Base-by-base conservation (phyloP, 2,888 invertebrate species). In the Lasioglossum marginatum region DNA sequence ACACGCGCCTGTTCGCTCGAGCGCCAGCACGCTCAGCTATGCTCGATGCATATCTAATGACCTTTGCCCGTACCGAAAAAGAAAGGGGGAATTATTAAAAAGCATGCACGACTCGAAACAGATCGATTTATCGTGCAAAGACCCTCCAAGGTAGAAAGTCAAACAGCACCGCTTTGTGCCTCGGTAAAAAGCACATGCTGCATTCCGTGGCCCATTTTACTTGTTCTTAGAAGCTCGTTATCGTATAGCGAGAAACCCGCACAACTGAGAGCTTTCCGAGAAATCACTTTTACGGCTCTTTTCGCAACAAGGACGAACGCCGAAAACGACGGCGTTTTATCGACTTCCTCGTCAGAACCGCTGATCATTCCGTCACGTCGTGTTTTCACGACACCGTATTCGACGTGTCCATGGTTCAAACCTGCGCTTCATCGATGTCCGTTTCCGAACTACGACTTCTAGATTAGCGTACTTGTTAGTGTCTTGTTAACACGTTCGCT, bases 81-180 rank as follows among this genome's bases (percentile, higher is more conserved):
- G 34, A 72, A 83, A 48, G 4, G 77, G 48, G 48, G 71, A 75
- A 81, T 57, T 40, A 73, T 82, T 77, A 37, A 77, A 37, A 76
- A 23, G 48, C 76, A 48, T 72, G 85, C 79, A 82, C 79, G 52
- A 34, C 89, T 88, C 82, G 81, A 88, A 87, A 90, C 87, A 91
- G 91, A 94, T 93, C 93, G 93, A 94, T 93, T 89, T 91, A 87
- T 90, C 88, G 93, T 93, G 90, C 93, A 92, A 90, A 89, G 93
- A 94, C 94, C 93, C 89, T 66, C 93, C 89, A 27, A 34, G 75
- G 19, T 34, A 19, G 60, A 78, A 87, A 85, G 85, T 71, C 76
- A 66, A 63, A 78, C 73, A 48, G 48, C 66, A 31, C 68, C 43
- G 23, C 31, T 60, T 37, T 66, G 82, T 63, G 81, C 40, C 70